Evolutionary conservation across 2,888 invertebrate genomes (phyloP).

Genomic region (Agrotis exclamationis): DNA sequence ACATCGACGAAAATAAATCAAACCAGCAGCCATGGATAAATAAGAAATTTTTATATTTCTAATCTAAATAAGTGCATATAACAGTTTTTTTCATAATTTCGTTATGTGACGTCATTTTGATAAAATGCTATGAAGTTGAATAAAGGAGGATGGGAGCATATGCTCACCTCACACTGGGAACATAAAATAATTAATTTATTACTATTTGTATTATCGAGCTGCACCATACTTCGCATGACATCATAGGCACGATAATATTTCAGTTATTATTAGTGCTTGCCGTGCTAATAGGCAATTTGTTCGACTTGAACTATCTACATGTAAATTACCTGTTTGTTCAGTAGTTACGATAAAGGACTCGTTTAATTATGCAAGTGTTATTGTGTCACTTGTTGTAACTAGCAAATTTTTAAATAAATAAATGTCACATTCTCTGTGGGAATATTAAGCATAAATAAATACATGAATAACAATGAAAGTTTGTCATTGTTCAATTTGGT

Average conservation of each 20-base stretch:
- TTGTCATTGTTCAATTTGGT: background rate
- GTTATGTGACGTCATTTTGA: background rate
- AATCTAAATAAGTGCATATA: too few species aligned
- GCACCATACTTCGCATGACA: constrained; percentile 36
- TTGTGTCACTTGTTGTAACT: constrained; percentile 4
- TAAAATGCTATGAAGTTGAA: constrained; percentile 1
- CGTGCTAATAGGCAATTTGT: constrained; percentile 50
- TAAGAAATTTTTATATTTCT: background rate
- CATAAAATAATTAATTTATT: constrained; percentile 25
- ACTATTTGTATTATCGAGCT: constrained; percentile 33
- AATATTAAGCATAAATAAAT: too few species aligned
- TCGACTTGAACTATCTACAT: constrained; percentile 45
- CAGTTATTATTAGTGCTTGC: constrained; percentile 37
- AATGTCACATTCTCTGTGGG: background rate
- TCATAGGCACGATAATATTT: constrained; percentile 42
- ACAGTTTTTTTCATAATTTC: background rate
- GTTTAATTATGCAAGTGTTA: constrained; percentile 30
- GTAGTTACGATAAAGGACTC: constrained; percentile 22
- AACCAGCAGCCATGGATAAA: background rate
- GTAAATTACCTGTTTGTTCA: constrained; percentile 51
- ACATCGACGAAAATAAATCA: background rate
- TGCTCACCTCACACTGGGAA: constrained; percentile 12
- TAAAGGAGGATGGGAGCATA: constrained; percentile 7
- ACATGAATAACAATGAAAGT: background rate
- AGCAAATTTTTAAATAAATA: background rate